These are phyloP conservation scores for Acanthiza pusilla DNA, from an alignment of 2,797 vertebrate genomes.

Conservation along the genomic window DNA sequence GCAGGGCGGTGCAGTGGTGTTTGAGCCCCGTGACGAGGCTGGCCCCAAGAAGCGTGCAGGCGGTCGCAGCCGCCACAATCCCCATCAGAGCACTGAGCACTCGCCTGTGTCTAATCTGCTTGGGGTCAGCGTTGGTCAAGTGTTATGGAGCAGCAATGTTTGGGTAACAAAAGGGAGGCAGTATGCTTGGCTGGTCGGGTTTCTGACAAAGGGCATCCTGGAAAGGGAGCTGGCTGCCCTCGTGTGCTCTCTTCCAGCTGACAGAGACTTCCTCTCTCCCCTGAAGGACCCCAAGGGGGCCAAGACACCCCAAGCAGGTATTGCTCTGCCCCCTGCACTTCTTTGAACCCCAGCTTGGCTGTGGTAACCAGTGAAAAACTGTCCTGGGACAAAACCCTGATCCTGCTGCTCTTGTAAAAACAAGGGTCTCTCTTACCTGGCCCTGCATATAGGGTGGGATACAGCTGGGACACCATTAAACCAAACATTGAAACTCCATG, in stretches of 20 bases:
- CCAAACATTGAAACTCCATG: not conserved
- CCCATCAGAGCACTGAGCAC: accelerated
- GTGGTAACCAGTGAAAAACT: not conserved
- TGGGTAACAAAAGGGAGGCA: not conserved
- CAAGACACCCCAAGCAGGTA: not conserved
- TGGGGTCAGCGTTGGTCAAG: not conserved
- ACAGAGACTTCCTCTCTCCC: not conserved
- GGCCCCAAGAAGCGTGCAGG: not conserved
- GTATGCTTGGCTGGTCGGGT: not conserved
- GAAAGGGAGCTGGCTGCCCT: not conserved
- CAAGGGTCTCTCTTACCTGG: not conserved
- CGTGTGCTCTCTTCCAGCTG: accelerated
- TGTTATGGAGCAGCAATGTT: not conserved
- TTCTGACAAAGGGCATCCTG: not conserved
- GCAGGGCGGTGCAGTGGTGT: not conserved
- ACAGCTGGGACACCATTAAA: not conserved
- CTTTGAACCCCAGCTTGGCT: accelerated
- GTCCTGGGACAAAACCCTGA: not conserved
- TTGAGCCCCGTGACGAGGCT: accelerated
- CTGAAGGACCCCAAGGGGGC: not conserved
- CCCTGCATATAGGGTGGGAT: not conserved
- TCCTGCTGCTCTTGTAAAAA: accelerated
- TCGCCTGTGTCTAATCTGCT: not conserved
- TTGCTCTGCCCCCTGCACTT: not conserved
- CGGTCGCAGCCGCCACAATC: accelerated